These are phyloP conservation scores for Garrulus glandarius DNA, from an alignment of 2,797 vertebrate genomes.

Conservation along the genomic window DNA sequence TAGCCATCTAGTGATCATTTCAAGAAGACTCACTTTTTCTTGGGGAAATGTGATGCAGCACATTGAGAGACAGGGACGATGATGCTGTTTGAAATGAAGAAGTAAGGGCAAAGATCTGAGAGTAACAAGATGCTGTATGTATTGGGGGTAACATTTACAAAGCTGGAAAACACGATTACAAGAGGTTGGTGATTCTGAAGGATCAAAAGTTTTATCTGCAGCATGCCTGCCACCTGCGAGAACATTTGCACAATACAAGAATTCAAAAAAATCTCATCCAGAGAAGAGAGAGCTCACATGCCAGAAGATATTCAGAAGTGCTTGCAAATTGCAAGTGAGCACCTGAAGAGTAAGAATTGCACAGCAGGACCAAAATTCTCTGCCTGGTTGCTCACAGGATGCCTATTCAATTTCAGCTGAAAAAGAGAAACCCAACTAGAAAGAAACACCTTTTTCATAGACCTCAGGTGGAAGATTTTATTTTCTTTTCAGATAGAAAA, in stretches of 20 bases:
- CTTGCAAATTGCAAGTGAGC: not conserved
- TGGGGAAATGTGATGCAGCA: not conserved
- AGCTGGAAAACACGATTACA: not conserved
- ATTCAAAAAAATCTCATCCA: not conserved
- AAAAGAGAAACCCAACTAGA: not conserved
- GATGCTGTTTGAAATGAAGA: not conserved
- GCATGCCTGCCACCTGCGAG: not conserved
- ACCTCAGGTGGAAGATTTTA: not conserved
- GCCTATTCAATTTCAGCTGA: not conserved
- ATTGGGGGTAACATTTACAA: not conserved
- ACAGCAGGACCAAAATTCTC: not conserved
- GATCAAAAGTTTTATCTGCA: not conserved
- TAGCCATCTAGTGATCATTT: conserved; percentile 64
- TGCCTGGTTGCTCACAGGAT: not conserved
- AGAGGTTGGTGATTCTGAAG: not conserved
- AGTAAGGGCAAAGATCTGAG: not conserved
- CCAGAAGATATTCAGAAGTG: not conserved
- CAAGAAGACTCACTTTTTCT: not conserved
- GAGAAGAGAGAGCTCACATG: not conserved
- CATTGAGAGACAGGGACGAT: not conserved
- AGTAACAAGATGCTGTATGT: not conserved
- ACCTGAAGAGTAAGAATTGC: not conserved
- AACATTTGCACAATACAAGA: not conserved
- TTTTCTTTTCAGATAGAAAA: not conserved
- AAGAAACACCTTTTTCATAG: not conserved